A percentile compares a stretch with the other conserved stretches of the same genome.
These are phyloP conservation scores for Vollenhovia emeryi DNA, from an alignment of 1,140 invertebrate species.

Conservation along the genomic window DNA sequence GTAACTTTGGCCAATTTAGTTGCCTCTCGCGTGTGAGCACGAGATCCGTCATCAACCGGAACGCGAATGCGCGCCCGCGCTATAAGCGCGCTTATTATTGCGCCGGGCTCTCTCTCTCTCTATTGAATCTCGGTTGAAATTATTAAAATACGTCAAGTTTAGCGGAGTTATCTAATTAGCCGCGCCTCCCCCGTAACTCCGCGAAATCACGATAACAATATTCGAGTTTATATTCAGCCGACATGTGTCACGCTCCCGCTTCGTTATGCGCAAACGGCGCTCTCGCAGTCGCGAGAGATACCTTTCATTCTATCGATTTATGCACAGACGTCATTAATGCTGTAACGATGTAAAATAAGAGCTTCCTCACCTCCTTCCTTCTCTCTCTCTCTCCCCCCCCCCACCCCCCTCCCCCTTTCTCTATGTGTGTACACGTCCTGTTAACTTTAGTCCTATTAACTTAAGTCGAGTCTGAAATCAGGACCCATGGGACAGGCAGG, in stretches of 20 bases:
- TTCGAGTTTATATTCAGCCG: neutral
- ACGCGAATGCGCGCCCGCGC: constrained; percentile 20
- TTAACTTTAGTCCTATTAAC: neutral
- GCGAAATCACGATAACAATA: neutral
- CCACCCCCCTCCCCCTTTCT: neutral
- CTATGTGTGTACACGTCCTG: neutral
- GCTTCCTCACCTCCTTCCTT: too few relatives aligned
- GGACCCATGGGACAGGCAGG: neutral
- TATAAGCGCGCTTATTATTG: constrained; percentile 42
- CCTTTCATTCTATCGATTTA: neutral
- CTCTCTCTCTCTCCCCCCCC: too few relatives aligned
- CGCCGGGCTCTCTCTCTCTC: neutral
- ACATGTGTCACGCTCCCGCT: neutral
- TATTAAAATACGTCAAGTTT: constrained; percentile 47
- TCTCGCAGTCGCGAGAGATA: neutral
- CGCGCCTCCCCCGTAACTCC: neutral
- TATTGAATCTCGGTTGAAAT: constrained; percentile 46
- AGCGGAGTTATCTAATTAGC: constrained; percentile 40
- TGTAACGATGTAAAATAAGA: neutral
- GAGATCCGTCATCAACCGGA: constrained; percentile 40
- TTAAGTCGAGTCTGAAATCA: constrained; percentile 20
- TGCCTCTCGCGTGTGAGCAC: constrained; percentile 51
- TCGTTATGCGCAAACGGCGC: neutral
- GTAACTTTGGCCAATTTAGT: constrained; percentile 58
- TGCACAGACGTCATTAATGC: neutral